phyloP scores from a whole-genome alignment of 2,797 vertebrate genomes.

The Amblyopsis hoosieri region DNA sequence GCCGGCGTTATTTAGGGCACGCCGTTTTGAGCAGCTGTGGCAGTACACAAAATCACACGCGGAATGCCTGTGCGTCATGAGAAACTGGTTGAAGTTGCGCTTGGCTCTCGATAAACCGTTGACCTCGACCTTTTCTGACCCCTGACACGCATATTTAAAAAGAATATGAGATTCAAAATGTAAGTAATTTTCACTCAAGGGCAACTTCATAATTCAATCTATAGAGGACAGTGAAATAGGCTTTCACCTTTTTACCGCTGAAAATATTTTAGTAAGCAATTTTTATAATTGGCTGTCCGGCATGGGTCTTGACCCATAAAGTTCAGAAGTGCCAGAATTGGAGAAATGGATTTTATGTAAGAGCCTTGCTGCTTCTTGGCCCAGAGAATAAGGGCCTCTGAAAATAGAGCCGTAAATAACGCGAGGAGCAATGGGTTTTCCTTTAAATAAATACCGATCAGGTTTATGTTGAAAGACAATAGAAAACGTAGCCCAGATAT shows the following conservation, averaged over 20 bases:
- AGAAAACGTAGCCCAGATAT: constrained; percentile 99
- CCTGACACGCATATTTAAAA: constrained; percentile 46
- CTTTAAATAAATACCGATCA: constrained; percentile 99
- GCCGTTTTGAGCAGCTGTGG: constrained; percentile 63
- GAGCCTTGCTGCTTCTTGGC: constrained; percentile 75
- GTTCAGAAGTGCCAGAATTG: constrained; percentile 79
- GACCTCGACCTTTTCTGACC: constrained; percentile 81
- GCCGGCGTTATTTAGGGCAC: constrained; percentile 80
- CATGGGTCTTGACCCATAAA: constrained; percentile 79
- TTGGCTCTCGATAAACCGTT: constrained; percentile 69
- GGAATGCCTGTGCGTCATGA: constrained; percentile 50
- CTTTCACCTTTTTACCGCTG: constrained; percentile 77
- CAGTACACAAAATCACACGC: constrained; percentile 64
- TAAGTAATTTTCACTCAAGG: constrained; percentile 80
- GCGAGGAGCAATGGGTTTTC: constrained; percentile 99
- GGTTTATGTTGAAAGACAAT: constrained; percentile 99
- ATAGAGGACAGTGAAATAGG: constrained; percentile 64
- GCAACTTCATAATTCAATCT: constrained; percentile 74
- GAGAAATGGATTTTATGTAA: constrained; percentile 78
- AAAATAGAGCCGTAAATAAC: constrained; percentile 98
- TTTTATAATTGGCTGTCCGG: constrained; percentile 82
- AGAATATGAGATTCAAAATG: constrained; percentile 75
- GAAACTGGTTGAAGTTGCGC: constrained; percentile 64
- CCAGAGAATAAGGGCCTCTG: constrained; percentile 77
- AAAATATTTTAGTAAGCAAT: constrained; percentile 85